These are phyloP conservation scores for Hermodice carunculata DNA, from an alignment of 2,888 invertebrate genomes.

Conservation along the genomic window DNA sequence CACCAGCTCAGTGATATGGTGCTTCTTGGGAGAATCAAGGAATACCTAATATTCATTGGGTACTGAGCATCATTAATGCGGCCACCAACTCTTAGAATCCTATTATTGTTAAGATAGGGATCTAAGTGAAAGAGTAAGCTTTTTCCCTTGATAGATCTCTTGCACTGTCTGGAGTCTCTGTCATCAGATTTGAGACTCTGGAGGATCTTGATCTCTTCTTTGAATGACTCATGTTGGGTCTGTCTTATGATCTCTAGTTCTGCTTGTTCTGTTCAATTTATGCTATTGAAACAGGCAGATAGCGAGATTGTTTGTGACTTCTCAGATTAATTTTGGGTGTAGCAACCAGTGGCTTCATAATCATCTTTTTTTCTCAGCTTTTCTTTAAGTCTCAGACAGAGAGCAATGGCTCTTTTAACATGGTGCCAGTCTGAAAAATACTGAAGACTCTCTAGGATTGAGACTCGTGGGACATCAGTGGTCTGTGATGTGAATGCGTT, in stretches of 20 bases:
- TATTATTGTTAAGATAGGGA: constrained; percentile 27
- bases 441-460: constrained; percentile 1
- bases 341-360: too few species aligned
- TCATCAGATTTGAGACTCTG: background rate
- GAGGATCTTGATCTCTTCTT: constrained; percentile 1
- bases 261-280: constrained; percentile 7
- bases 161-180: background rate
- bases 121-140: constrained; percentile 13
- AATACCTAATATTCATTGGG: constrained; percentile 13
- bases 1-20: constrained; percentile 20
- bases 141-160: background rate
- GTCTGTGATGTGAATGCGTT: background rate
- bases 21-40: constrained; percentile 18
- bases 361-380: background rate
- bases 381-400: background rate
- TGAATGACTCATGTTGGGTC: constrained; percentile 7
- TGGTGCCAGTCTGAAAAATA: constrained; percentile 20
- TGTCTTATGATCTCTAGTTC: background rate
- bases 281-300: too few species aligned
- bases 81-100: constrained; percentile 31
- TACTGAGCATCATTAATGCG: constrained; percentile 6
- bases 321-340: too few species aligned
- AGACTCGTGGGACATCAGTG: background rate
- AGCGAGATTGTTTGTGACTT: too few species aligned
- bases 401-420: background rate